These are phyloP conservation scores for Archips xylosteana DNA, from an alignment of 2,888 invertebrate species.

Conservation along the genomic window DNA sequence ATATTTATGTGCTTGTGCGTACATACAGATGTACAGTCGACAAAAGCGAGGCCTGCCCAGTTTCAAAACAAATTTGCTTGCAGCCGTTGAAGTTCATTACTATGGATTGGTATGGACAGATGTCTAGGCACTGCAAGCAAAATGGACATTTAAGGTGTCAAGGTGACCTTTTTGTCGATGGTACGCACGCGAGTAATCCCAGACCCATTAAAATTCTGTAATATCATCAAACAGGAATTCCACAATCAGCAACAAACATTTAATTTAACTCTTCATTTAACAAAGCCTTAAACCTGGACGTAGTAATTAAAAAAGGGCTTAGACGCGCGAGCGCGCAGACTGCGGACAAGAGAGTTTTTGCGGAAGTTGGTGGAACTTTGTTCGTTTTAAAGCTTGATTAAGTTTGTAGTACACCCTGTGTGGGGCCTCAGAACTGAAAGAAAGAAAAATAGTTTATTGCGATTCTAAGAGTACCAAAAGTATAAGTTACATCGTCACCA, in stretches of 20 bases:
- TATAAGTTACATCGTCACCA: too few species aligned
- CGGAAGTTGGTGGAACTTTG: constrained; percentile 41
- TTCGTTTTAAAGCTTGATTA: constrained; percentile 45
- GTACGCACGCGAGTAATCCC: background rate
- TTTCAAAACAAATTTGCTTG: too few species aligned
- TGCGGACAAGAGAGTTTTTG: constrained; percentile 26
- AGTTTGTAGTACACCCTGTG: constrained; percentile 48
- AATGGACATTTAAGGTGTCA: too few species aligned
- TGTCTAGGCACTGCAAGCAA: too few species aligned
- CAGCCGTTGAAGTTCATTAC: too few species aligned
- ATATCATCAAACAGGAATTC: background rate
- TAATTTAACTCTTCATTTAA: background rate
- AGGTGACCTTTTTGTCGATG: too few species aligned
- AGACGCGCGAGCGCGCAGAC: constrained; percentile 14
- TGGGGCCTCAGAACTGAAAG: constrained; percentile 10
- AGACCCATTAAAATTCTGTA: background rate
- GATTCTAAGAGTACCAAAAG: too few species aligned
- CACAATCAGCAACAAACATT: background rate
- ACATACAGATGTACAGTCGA: too few species aligned
- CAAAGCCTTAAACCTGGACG: background rate
- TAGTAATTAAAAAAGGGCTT: constrained; percentile 38
- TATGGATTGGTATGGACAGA: too few species aligned
- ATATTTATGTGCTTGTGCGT: too few species aligned
- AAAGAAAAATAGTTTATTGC: too few species aligned
- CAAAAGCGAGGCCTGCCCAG: too few species aligned